These are phyloP conservation scores for Aspidoscelis tigris DNA, from an alignment of 2,113 vertebrate genomes.

Conservation along the genomic window DNA sequence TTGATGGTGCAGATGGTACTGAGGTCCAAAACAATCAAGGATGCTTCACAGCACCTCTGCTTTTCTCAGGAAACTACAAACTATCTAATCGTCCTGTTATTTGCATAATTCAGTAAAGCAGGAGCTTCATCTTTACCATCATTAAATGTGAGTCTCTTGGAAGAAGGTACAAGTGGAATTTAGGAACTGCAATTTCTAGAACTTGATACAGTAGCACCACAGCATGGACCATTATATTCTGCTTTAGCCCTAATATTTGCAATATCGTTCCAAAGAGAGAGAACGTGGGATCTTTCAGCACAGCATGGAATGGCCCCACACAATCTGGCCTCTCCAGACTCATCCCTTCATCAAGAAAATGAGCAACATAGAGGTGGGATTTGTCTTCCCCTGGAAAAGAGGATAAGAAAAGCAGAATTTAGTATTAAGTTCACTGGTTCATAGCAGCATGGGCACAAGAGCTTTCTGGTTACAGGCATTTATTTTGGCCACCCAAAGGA, in stretches of 20 bases:
- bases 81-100: background rate
- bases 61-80: background rate
- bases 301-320: background rate
- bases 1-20: no score
- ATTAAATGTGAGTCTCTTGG: background rate
- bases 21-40: background rate
- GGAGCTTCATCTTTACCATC: background rate
- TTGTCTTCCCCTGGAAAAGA: background rate
- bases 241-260: no score
- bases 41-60: background rate
- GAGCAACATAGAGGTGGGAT: background rate
- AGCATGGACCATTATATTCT: background rate
- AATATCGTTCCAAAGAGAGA: background rate
- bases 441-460: no score
- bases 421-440: no score
- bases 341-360: background rate
- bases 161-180: slow-evolving; percentile 4
- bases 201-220: background rate
- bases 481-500: no score
- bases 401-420: no score
- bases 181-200: no score
- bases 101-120: background rate
- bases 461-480: no score
- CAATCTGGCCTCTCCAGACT: background rate
- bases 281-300: background rate